phyloP scores from a whole-genome alignment of 2,797 vertebrate genomes.

The Aeoliscus strigatus region DNA sequence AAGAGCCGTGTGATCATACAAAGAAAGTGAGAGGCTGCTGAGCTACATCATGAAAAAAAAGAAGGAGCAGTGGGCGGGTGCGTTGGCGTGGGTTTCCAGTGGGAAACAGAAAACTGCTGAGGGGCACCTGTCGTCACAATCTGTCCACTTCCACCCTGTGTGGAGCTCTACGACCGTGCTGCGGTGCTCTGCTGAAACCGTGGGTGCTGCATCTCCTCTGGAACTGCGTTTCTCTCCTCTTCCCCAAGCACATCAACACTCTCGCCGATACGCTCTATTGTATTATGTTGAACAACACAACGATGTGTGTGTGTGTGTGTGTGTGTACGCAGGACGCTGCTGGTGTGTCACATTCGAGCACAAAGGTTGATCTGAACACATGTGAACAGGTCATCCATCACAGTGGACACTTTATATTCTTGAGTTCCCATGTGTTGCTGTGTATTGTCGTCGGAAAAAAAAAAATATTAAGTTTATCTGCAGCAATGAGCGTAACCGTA shows the following conservation, averaged over 20 bases:
- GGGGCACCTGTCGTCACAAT: slow-evolving; percentile 68
- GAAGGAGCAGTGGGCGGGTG: slow-evolving; percentile 25
- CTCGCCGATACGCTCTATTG: too few species aligned
- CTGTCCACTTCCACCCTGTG: slow-evolving; percentile 57
- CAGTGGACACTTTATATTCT: background rate
- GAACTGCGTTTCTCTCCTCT: too few species aligned
- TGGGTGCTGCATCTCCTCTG: too few species aligned
- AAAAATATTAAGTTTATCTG: slow-evolving; percentile 40
- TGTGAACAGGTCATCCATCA: background rate
- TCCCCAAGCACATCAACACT: too few species aligned
- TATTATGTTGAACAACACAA: too few species aligned
- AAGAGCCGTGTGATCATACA: too few species aligned
- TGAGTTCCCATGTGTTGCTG: background rate
- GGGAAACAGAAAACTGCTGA: slow-evolving; percentile 56
- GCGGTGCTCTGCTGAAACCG: too few species aligned
- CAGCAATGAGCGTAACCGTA: slow-evolving; percentile 47
- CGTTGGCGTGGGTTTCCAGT: slow-evolving; percentile 51
- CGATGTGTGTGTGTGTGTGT: too few species aligned
- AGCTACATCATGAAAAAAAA: too few species aligned
- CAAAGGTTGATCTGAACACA: background rate
- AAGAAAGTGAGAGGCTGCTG: too few species aligned
- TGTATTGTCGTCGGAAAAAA: slow-evolving; percentile 11
- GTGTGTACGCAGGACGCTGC: too few species aligned
- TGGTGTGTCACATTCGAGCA: slow-evolving; percentile 12
- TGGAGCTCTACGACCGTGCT: too few species aligned